Conservation (phyloP, 2,113 vertebrate genomes). For the Gopherus evgoodei region DNA sequence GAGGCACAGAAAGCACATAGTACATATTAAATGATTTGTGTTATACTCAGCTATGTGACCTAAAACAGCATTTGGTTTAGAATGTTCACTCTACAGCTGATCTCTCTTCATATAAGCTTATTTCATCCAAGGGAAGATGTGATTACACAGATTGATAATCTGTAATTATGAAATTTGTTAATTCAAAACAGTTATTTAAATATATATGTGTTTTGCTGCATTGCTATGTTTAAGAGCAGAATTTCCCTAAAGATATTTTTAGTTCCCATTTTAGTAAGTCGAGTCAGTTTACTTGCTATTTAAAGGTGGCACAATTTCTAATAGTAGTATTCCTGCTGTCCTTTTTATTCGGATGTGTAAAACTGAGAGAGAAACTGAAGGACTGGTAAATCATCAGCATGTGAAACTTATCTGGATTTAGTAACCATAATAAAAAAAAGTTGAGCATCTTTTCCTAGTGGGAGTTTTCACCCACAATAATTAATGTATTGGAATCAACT, state of each 20-base stretch:
- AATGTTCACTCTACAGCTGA: background rate
- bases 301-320: constrained; percentile 55
- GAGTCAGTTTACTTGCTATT: constrained; percentile 54
- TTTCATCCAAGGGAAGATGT: constrained; percentile 33
- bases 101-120: background rate
- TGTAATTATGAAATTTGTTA: constrained; percentile 20
- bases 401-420: constrained; percentile 61
- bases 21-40: background rate
- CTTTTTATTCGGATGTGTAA: constrained; percentile 49
- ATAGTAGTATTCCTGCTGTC: constrained; percentile 58
- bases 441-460: constrained; percentile 59
- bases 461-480: constrained; percentile 61
- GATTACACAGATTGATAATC: background rate
- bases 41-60: background rate
- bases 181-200: background rate
- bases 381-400: constrained; percentile 58
- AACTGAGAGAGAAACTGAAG: constrained; percentile 50
- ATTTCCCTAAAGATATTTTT: constrained; percentile 54
- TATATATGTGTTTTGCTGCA: constrained; percentile 44
- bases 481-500: constrained; percentile 60
- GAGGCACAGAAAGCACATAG: background rate
- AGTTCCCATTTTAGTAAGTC: constrained; percentile 42
- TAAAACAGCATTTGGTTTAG: background rate
- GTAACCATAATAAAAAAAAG: constrained; percentile 58
- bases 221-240: constrained; percentile 50